Evolutionary conservation across 1,140 invertebrate genomes (phyloP).

Genomic region (Aporrectodea caliginosa): DNA sequence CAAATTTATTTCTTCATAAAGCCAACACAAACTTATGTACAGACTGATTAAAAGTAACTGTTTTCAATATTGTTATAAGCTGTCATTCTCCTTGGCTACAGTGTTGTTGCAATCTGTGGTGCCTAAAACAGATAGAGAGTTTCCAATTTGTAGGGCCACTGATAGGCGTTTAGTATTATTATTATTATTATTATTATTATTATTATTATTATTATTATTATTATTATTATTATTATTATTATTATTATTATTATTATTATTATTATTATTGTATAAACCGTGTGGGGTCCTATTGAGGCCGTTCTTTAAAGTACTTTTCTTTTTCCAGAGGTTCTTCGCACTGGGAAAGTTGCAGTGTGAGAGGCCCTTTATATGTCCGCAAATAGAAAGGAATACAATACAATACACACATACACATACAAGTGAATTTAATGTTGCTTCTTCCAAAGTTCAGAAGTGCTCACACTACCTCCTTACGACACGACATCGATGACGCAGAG

Average conservation of each 20-base stretch:
- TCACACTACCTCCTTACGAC: too few relatives aligned
- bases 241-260: neutral
- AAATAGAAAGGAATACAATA: too few relatives aligned
- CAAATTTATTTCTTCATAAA: neutral
- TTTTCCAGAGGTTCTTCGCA: neutral
- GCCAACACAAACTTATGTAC: neutral
- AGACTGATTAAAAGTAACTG: neutral
- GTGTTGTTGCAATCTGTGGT: neutral
- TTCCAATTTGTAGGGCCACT: neutral
- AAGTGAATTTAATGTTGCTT: too few relatives aligned
- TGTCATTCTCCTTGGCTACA: too few relatives aligned
- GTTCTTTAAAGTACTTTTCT: neutral
- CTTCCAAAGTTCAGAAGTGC: too few relatives aligned
- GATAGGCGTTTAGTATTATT: too few relatives aligned
- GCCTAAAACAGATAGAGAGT: neutral
- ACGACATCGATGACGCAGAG: too few relatives aligned
- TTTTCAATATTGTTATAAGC: too few relatives aligned
- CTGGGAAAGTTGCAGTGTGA: neutral
- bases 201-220: constrained; percentile 4
- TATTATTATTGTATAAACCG: neutral
- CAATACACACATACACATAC: too few relatives aligned
- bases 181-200: constrained; percentile 4
- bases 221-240: constrained; percentile 1
- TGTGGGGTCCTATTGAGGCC: too few relatives aligned
- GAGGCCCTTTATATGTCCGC: too few relatives aligned